Percentiles rank a stretch among this genome's conserved stretches.
These are phyloP conservation scores for Acanthisitta chloris DNA, from an alignment of 2,113 vertebrate species.

Conservation along the genomic window DNA sequence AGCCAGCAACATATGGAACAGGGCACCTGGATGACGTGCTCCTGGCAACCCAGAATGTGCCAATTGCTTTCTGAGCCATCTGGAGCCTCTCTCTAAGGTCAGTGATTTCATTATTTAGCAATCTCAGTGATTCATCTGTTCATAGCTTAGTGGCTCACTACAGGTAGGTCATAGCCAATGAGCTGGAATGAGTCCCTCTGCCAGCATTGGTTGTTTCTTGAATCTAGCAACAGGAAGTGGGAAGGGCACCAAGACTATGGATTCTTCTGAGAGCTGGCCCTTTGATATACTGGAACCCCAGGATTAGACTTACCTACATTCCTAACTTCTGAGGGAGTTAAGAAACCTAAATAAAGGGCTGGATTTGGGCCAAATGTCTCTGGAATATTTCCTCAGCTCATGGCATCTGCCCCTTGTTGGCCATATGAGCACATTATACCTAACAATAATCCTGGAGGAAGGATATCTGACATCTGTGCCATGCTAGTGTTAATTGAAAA, in stretches of 20 bases:
- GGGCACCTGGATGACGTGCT: constrained; percentile 1
- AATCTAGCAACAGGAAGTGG: background rate
- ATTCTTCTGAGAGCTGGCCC: background rate
- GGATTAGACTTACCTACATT: background rate
- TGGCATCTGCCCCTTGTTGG: background rate
- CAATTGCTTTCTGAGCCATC: constrained; percentile 9
- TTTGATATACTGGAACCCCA: background rate
- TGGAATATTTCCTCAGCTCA: background rate
- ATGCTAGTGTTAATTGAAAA: background rate
- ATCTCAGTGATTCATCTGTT: background rate
- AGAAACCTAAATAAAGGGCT: background rate
- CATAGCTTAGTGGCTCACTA: background rate
- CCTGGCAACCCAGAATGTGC: background rate
- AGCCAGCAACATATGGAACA: constrained; percentile 14
- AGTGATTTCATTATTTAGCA: constrained; percentile 26
- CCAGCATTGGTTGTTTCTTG: background rate
- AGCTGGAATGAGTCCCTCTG: background rate
- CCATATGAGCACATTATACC: background rate
- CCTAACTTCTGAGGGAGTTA: background rate
- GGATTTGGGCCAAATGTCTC: background rate
- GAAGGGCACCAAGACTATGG: background rate
- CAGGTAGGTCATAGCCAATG: background rate
- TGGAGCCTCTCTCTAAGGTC: background rate
- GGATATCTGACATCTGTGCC: background rate
- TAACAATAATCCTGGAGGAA: background rate